Evolutionary conservation across 2,113 vertebrate species (phyloP), one percentile per base, ranked within the genome.

Genomic region (Clupea harengus): DNA sequence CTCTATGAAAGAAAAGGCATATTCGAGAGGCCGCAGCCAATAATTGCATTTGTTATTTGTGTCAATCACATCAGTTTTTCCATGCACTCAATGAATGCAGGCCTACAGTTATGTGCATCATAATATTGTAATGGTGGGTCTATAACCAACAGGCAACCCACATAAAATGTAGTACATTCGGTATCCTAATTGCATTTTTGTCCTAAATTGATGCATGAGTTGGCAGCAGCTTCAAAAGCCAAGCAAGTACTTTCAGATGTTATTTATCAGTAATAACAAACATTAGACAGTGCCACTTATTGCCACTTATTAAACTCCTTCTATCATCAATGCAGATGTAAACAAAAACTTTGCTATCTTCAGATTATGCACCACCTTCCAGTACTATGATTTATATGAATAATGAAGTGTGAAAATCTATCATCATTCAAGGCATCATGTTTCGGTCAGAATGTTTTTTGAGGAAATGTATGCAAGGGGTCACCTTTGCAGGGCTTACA

Each of bases 401-500:
- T 49, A 49, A 10, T 11, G 39, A 49, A 49, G 9, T 18, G 5
- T 20, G 54, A 60, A 6, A 60, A 22, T 1, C 18, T 22, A 22
- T 60, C 54, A 60, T 60, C 1, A 60, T 22, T 60, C 4, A 60
- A 60, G 20, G 20, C 15, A 54, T 20, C 18, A 60, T 60, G 6
- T 60, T 20, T 22, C 20, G 13, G 39, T 39, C 39, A 39, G 1
- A 39, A 39, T 39, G 39, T 39, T 39, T 15, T 17, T 39, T 15
- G 10, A 78, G 72, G 32, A 78, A 32, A 78, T 39, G 72, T 78
- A 78, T 17, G 88, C 47, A 81, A 84, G 39, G 86, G 85, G 92
- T 94, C 94, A 99, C 98, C 97, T 98, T 96, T 97, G 94, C 98
- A 99, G 7, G 97, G 97, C 86, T 97, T 96, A 89, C 98, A 99